A percentile compares a stretch with the other conserved stretches of the same genome.
These are phyloP conservation scores for Agapornis roseicollis DNA, from an alignment of 2,113 vertebrate genomes.

Conservation along the genomic window DNA sequence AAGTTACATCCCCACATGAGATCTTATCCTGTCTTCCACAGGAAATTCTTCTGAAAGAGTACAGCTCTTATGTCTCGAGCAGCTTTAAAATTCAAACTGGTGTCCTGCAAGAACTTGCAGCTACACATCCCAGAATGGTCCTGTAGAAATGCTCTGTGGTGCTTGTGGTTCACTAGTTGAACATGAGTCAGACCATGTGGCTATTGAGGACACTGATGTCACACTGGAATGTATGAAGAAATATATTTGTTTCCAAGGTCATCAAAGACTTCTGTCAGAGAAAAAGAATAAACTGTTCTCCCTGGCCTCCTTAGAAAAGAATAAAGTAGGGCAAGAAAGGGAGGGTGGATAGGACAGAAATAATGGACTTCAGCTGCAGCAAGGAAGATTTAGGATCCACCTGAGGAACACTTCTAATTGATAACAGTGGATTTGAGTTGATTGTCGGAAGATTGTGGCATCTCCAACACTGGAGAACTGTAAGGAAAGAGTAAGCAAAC, in stretches of 20 bases:
- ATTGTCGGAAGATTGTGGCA: neutral
- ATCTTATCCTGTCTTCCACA: neutral
- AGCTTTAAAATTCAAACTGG: neutral
- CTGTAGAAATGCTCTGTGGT: neutral
- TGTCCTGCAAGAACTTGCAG: neutral
- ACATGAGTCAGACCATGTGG: fast-evolving
- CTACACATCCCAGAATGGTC: neutral
- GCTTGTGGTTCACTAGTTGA: neutral
- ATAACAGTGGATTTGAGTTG: neutral
- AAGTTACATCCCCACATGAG: neutral
- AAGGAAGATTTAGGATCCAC: neutral
- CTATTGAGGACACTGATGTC: neutral
- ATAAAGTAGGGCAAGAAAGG: neutral
- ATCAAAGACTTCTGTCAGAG: neutral
- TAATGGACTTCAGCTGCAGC: neutral
- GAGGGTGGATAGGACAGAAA: neutral
- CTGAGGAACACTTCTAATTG: neutral
- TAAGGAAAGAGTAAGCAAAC: neutral
- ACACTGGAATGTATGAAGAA: neutral
- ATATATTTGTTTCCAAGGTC: neutral
- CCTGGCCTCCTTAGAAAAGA: neutral
- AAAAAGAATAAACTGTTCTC: neutral
- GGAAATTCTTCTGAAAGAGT: neutral
- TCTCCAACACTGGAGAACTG: neutral
- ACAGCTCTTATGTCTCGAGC: neutral